Conservation (phyloP, 1,140 invertebrate genomes). For the Nephila pilipes region DNA sequence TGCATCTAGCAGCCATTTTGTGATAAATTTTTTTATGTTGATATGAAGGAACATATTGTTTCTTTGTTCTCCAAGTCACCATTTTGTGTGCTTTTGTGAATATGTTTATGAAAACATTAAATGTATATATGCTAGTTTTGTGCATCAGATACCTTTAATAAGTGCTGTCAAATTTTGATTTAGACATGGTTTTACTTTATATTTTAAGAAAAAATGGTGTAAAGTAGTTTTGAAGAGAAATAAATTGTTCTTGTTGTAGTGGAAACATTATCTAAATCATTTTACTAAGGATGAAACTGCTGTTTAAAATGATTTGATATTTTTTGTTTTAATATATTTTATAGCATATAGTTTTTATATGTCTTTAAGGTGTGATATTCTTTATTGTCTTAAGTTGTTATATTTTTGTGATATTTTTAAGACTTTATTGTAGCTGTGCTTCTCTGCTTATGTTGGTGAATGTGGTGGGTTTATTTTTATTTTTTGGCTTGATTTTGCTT, state of each 20-base stretch:
- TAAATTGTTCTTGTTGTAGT: neutral
- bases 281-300: neutral
- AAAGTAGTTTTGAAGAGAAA: neutral
- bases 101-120: neutral
- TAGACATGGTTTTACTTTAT: neutral
- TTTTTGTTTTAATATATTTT: conserved; percentile 15
- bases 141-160: conserved; percentile 38
- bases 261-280: neutral
- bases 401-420: conserved; percentile 36
- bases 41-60: neutral
- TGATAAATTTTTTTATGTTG: neutral
- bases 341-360: conserved; percentile 21
- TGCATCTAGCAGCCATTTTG: neutral
- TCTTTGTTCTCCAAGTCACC: neutral
- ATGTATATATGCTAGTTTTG: neutral
- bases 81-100: neutral
- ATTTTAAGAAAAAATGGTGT: neutral
- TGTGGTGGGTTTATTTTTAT: conserved; percentile 20
- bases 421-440: conserved; percentile 20
- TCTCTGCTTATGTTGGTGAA: conserved; percentile 7
- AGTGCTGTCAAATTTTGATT: neutral
- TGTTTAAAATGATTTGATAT: conserved; percentile 10
- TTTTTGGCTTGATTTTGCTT: conserved; percentile 3
- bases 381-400: conserved; percentile 11
- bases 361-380: conserved; percentile 25